Evolutionary conservation across 1,140 invertebrate genomes (phyloP).

Genomic region (Orchesella cincta): DNA sequence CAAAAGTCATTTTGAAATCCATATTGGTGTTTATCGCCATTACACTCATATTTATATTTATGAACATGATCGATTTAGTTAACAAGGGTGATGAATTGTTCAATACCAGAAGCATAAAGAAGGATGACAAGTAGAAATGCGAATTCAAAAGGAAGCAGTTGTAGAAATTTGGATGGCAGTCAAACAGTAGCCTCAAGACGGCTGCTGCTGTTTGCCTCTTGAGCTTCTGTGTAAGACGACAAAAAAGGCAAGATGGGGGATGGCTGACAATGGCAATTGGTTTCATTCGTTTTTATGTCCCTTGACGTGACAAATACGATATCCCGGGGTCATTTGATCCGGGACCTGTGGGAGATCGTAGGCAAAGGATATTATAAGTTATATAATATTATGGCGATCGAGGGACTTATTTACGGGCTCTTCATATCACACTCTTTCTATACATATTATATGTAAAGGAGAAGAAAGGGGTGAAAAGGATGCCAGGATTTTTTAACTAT

Average conservation of each 20-base stretch:
- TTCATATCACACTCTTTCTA: neutral
- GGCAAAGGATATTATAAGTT: too few relatives aligned
- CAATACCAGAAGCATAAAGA: neutral
- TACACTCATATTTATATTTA: too few relatives aligned
- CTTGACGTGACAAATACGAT: slow-evolving; percentile 51
- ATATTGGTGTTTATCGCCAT: too few relatives aligned
- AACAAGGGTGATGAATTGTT: neutral
- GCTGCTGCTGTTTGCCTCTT: too few relatives aligned
- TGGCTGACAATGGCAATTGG: slow-evolving; percentile 46
- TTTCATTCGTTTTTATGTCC: slow-evolving; percentile 47
- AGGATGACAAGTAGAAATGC: neutral
- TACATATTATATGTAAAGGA: neutral
- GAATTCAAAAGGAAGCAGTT: neutral
- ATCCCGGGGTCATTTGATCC: slow-evolving; percentile 50
- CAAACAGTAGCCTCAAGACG: neutral
- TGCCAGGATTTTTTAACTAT: neutral
- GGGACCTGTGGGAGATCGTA: slow-evolving; percentile 42
- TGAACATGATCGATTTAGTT: too few relatives aligned
- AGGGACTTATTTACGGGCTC: neutral
- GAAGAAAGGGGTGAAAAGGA: slow-evolving; percentile 5
- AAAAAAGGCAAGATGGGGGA: slow-evolving; percentile 23
- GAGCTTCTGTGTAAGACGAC: neutral
- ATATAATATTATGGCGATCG: too few relatives aligned
- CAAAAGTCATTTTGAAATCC: too few relatives aligned
- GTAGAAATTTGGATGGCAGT: neutral